Base-by-base conservation (phyloP, 2,888 invertebrate species). In the Drosophila quinaria region DNA sequence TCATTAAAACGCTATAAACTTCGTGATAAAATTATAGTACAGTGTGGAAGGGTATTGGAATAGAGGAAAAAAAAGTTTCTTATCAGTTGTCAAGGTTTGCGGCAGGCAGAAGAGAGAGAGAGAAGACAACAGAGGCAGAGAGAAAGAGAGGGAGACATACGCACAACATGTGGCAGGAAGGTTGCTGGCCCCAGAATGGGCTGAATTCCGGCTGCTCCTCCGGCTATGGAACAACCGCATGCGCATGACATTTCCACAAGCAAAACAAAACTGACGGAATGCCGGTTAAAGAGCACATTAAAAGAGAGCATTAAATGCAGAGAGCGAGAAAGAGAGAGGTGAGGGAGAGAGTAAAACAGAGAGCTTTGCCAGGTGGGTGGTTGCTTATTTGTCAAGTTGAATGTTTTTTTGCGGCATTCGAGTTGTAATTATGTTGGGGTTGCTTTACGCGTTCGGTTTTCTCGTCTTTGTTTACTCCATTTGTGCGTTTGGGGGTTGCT, bases 91-190 rank as follows among this genome's bases (percentile, higher is more conserved):
- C 79, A 85, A 85, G 79, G 76, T 75, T 87, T 62, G 79, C 54
- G 72, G 69, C 74, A 79, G 74, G 69, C 61, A 29, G 41, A 13
- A 19, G 39, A 52, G 25, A 29, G 29, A 29, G 19, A 5, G 13
- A 29, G 15, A 31, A n/a, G n/a, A n/a, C n/a, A n/a, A n/a, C n/a
- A n/a, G 49, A 15, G 9, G 6, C 33, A 1, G 31, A 10, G 17
- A 50, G 50, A n/a, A 35, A n/a, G 10, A 39, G 52, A n/a, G 47
- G 29, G 8, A 33, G 17, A 33, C 19, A 39, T 72, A 78, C 87
- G 78, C 85, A 84, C 89, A 90, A 87, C 89, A 86, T 89, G 90
- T 90, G 82, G 86, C 80, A 80, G 81, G 79, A 78, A 86, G 87
- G 87, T 82, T 83, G 83, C 70, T 67, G 74, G 66, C 66, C 72